Conservation (phyloP, 2,113 vertebrate genomes). For the Xiphorhynchus elegans region DNA sequence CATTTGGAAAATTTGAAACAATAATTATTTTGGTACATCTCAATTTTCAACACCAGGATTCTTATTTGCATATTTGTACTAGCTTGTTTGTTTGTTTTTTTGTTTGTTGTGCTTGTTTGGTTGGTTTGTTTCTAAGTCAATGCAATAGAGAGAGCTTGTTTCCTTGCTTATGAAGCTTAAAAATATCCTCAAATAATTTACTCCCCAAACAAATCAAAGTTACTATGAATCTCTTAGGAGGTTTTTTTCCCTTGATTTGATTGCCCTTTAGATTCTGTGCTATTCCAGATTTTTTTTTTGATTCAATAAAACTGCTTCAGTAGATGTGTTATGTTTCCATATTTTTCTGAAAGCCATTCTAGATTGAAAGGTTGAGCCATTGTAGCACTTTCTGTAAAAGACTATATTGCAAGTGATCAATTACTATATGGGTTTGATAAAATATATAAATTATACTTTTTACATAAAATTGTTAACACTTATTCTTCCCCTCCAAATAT, state of each 20-base stretch:
- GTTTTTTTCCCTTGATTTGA: background rate
- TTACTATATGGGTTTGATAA: background rate
- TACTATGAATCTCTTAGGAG: background rate
- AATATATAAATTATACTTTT: background rate
- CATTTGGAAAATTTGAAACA: background rate
- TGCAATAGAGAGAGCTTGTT: background rate
- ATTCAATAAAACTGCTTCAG: background rate
- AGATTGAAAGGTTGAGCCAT: background rate
- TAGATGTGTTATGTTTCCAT: background rate
- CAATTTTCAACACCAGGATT: background rate
- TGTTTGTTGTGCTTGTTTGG: background rate
- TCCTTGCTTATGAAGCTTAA: background rate
- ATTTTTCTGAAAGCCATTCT: conserved; percentile 40
- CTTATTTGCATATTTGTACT: background rate
- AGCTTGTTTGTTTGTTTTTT: background rate
- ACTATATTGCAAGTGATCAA: background rate
- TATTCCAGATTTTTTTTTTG: background rate
- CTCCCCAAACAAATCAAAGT: background rate
- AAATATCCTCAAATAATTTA: background rate
- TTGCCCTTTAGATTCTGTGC: background rate
- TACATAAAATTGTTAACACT: background rate
- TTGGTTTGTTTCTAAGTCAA: background rate
- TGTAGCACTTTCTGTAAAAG: background rate
- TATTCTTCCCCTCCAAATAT: background rate
- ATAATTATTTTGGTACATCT: background rate